These are phyloP conservation scores for Cheirogaleus major DNA, from an alignment of 2,797 vertebrate species.

Conservation along the genomic window DNA sequence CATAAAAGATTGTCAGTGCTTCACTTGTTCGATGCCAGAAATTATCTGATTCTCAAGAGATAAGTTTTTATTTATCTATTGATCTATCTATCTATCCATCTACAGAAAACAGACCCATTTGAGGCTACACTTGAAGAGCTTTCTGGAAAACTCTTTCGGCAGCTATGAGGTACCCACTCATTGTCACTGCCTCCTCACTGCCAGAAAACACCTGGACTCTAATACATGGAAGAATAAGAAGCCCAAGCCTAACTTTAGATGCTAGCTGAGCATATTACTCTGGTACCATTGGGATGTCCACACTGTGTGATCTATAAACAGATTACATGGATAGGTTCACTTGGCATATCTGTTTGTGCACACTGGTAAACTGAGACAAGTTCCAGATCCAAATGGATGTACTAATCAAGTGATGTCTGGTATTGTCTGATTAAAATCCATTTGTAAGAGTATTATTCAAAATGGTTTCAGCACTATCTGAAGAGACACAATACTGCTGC, in stretches of 20 bases:
- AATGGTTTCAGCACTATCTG: background rate
- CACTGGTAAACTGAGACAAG: background rate
- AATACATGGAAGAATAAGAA: background rate
- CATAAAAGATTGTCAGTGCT: background rate
- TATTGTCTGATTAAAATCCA: background rate
- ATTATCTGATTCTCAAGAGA: background rate
- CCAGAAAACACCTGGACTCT: background rate
- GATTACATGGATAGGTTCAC: background rate
- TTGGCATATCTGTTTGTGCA: background rate
- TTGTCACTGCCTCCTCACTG: background rate
- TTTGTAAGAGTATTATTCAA: background rate
- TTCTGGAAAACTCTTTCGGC: background rate
- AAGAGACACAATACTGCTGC: background rate
- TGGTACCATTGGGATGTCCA: background rate
- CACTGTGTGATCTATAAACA: background rate
- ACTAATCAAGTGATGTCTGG: background rate
- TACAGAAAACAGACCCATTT: background rate
- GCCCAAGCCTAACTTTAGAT: background rate
- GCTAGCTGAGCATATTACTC: background rate
- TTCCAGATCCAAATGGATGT: background rate
- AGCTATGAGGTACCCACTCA: background rate
- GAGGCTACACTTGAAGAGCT: background rate
- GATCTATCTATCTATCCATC: background rate
- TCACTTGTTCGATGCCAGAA: background rate
- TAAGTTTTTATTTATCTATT: background rate